A percentile compares a stretch with the other conserved stretches of the same genome.
Evolutionary conservation across 2,113 vertebrate species (phyloP).

Genomic region (Gadus macrocephalus): DNA sequence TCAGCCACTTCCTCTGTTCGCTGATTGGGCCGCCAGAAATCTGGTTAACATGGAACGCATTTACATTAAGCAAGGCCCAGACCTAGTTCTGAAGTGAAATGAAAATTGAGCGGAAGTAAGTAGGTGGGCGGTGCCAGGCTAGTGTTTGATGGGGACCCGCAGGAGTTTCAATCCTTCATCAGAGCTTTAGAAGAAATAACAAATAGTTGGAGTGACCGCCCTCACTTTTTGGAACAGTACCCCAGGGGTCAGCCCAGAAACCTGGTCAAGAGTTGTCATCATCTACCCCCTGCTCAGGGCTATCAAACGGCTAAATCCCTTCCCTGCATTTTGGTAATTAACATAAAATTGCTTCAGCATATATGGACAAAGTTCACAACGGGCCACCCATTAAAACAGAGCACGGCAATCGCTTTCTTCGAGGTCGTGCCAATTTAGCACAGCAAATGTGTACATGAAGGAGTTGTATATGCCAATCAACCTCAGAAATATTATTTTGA

Average conservation of each 20-base stretch:
- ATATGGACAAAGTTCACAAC: constrained; percentile 17
- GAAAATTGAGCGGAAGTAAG: too few relatives aligned
- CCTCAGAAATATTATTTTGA: not conserved
- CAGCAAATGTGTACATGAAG: constrained; percentile 2
- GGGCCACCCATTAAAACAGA: constrained; percentile 20
- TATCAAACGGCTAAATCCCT: constrained; percentile 25
- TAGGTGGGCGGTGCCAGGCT: too few relatives aligned
- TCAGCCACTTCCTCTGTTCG: too few relatives aligned
- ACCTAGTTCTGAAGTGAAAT: too few relatives aligned
- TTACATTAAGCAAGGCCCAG: too few relatives aligned
- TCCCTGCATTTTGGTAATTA: constrained; percentile 26
- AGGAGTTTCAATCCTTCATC: constrained; percentile 26
- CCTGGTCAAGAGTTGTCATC: constrained; percentile 23
- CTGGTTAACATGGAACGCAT: too few relatives aligned
- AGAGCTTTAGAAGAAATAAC: constrained; percentile 21
- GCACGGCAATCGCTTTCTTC: not conserved
- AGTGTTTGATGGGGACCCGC: constrained; percentile 15
- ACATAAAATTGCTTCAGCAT: constrained; percentile 14
- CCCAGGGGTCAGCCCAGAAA: constrained; percentile 19
- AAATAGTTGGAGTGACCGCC: not conserved
- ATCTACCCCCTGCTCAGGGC: constrained; percentile 11
- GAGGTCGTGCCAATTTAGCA: constrained; percentile 16
- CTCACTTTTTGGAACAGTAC: not conserved
- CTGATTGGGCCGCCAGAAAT: too few relatives aligned
- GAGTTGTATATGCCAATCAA: constrained; percentile 17